Evolutionary conservation across 2,888 invertebrate genomes (phyloP).

Genomic region (Drosophila subquinaria): DNA sequence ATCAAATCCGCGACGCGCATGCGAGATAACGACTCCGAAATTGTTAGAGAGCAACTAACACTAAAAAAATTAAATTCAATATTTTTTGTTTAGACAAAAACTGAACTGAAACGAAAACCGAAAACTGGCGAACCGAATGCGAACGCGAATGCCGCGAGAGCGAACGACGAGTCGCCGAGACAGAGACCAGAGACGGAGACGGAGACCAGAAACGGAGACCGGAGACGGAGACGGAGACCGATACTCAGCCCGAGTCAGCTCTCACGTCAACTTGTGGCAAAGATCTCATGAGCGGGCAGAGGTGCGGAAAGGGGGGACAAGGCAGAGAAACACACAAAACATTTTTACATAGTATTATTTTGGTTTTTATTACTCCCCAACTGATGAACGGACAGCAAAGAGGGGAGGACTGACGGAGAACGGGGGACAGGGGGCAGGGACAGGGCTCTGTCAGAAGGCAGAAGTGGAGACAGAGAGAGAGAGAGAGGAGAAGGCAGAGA

Average conservation of each 20-base stretch:
- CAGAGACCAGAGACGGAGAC: slow-evolving; percentile 15
- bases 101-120: slow-evolving; percentile 54
- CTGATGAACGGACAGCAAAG: slow-evolving; percentile 34
- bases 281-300: slow-evolving; percentile 15
- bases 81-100: slow-evolving; percentile 83
- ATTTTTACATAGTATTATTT: slow-evolving; percentile 80
- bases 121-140: slow-evolving; percentile 70
- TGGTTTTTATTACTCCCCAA: slow-evolving; percentile 66
- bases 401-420: background rate
- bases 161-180: slow-evolving; percentile 27
- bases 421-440: background rate
- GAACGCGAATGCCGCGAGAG: slow-evolving; percentile 67
- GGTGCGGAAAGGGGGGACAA: background rate
- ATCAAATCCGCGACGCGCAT: slow-evolving; percentile 79
- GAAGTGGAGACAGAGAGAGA: background rate
- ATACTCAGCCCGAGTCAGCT: slow-evolving; percentile 10
- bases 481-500: background rate
- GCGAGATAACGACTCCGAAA: slow-evolving; percentile 85
- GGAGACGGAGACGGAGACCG: slow-evolving; percentile 3
- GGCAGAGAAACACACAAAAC: slow-evolving; percentile 65
- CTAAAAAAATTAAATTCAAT: slow-evolving; percentile 84
- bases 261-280: slow-evolving; percentile 26
- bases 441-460: slow-evolving; percentile 1
- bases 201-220: slow-evolving; percentile 9
- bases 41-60: slow-evolving; percentile 85